A percentile compares a stretch with the other conserved stretches of the same genome.
Conservation (phyloP, 2,797 vertebrate species). For the Botia almorhae region DNA sequence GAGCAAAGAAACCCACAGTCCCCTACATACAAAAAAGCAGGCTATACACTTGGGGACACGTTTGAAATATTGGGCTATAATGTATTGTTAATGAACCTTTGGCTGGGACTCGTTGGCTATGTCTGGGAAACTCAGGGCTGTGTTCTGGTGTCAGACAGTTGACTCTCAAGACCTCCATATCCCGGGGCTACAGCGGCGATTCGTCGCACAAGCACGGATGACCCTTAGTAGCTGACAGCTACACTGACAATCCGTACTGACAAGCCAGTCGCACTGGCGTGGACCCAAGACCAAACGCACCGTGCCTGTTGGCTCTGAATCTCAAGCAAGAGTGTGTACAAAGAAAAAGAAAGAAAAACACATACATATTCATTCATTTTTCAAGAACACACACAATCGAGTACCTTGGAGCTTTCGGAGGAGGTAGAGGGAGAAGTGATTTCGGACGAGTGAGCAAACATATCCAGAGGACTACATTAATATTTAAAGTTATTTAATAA, state of each 20-base stretch:
- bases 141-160: slow-evolving; percentile 54
- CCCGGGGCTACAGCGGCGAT: slow-evolving; percentile 59
- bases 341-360: slow-evolving; percentile 53
- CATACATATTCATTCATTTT: slow-evolving; percentile 66
- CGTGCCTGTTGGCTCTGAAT: slow-evolving; percentile 54
- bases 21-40: background rate
- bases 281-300: slow-evolving; percentile 56
- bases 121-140: slow-evolving; percentile 56
- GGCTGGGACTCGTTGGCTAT: slow-evolving; percentile 61
- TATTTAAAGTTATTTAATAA: slow-evolving; percentile 70
- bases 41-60: background rate
- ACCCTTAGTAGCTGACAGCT: slow-evolving; percentile 68
- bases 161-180: slow-evolving; percentile 57
- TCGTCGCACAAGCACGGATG: slow-evolving; percentile 57
- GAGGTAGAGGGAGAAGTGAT: slow-evolving; percentile 44
- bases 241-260: slow-evolving; percentile 67
- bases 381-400: slow-evolving; percentile 46
- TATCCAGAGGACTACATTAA: slow-evolving; percentile 47
- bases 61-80: slow-evolving; percentile 33
- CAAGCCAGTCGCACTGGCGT: slow-evolving; percentile 69
- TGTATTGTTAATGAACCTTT: slow-evolving; percentile 56
- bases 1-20: background rate
- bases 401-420: slow-evolving; percentile 42
- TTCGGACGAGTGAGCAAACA: slow-evolving; percentile 64
- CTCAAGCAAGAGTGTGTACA: slow-evolving; percentile 4